Conservation (phyloP, 2,797 vertebrate species). For the Thalassophryne amazonica region DNA sequence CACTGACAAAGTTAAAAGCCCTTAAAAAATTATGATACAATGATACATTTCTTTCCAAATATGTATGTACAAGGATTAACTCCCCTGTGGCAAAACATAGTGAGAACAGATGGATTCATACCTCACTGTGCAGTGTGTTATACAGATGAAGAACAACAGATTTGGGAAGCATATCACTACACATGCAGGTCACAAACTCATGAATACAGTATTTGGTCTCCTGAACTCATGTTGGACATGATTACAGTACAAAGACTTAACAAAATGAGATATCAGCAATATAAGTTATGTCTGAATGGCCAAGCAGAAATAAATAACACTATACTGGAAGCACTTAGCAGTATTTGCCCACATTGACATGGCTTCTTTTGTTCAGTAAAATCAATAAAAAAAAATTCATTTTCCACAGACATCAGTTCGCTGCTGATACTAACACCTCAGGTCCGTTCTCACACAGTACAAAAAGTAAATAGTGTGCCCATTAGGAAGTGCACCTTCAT, state of each 20-base stretch:
- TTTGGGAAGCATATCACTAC: constrained; percentile 38
- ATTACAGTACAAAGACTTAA: constrained; percentile 18
- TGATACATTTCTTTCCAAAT: constrained; percentile 24
- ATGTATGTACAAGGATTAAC: constrained; percentile 30
- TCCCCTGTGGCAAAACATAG: constrained; percentile 15
- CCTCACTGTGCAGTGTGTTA: constrained; percentile 13
- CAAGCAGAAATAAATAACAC: constrained; percentile 12
- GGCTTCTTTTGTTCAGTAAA: constrained; percentile 14
- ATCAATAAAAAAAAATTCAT: constrained; percentile 1
- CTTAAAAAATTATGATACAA: constrained; percentile 33
- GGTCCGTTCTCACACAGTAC: constrained; percentile 15
- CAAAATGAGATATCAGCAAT: too few relatives aligned
- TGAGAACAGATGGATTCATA: constrained; percentile 18
- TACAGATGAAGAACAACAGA: constrained; percentile 23
- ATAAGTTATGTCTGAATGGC: neutral
- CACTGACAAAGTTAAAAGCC: constrained; percentile 44
- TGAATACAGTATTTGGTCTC: constrained; percentile 25
- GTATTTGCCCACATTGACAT: constrained; percentile 22
- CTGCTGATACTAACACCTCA: constrained; percentile 11
- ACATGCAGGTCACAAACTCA: constrained; percentile 56
- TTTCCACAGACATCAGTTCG: constrained; percentile 1
- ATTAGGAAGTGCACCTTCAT: constrained; percentile 52
- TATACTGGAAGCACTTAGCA: constrained; percentile 57
- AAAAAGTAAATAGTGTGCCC: constrained; percentile 30
- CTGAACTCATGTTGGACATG: constrained; percentile 1